Evolutionary conservation across 2,797 vertebrate genomes (phyloP), one percentile per base, ranked within the genome.

Genomic region (Manis javanica): DNA sequence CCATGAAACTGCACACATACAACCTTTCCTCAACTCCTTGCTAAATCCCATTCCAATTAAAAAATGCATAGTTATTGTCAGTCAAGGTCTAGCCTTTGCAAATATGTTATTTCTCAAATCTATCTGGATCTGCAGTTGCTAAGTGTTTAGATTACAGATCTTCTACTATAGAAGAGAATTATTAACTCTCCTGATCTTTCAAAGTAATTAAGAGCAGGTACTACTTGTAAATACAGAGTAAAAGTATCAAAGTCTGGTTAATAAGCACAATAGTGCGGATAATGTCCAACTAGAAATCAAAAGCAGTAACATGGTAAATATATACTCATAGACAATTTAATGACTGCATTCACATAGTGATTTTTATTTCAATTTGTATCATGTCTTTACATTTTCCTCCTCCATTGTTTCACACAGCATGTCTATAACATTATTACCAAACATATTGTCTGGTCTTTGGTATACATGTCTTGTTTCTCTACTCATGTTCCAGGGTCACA

Each of bases 241-340:
- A 31, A 87, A n/a, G 24, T 42, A 63, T 77, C 49, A 78, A 89
- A 90, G 72, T 66, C 34, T 64, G 49, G 93, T 18, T 72, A 88
- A n/a, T 72, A 88, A n/a, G 55, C 18, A 72, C n/a, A 86, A 87
- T 19, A 88, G 55, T 46, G 31, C 12, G 81, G 34, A 53, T 53
- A 91, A 55, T 63, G 19, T 91, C 18, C 24, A 93, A 77, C 19
- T 39, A 87, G 46, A 64, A 85, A 66, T 0, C 15, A 90, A 93
- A 96, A 95, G 59, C n/a, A 87, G n/a, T 83, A 79, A 68, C 26
- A 93, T 59, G 42, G 57, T 53, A 94, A 91, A 88, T 51, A 77
- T 23, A 39, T 26, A 61, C 1, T 86, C 29, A 55, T 11, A 94
- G 46, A 63, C 81, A 94, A 78, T 23, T 64, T 89, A 91, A 66